phyloP scores from a whole-genome alignment of 2,797 vertebrate species.

The Cirrhinus mrigala region DNA sequence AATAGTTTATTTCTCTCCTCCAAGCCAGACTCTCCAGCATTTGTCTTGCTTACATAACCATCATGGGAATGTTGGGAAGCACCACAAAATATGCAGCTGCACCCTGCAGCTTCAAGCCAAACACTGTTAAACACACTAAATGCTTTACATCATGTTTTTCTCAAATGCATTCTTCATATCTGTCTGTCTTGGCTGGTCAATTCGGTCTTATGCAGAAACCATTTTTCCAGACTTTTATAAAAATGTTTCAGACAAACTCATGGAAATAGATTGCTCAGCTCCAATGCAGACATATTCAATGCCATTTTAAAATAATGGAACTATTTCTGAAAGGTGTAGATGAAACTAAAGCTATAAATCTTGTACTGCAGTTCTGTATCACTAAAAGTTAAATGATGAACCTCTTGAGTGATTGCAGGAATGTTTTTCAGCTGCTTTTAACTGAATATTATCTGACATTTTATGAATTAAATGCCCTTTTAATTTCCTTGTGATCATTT shows the following conservation, averaged over 20 bases:
- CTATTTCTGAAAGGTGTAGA: conserved; percentile 8
- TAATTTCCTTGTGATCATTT: neutral
- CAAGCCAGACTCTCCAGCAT: conserved; percentile 9
- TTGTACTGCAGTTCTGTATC: neutral
- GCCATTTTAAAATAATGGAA: neutral
- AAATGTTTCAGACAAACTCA: neutral
- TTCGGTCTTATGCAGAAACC: neutral
- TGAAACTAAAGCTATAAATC: neutral
- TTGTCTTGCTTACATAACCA: conserved; percentile 25
- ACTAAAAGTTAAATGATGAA: neutral
- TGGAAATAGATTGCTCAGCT: neutral
- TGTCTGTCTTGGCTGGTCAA: neutral
- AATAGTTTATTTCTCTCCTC: conserved; percentile 29
- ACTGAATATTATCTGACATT: neutral
- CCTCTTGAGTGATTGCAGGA: neutral
- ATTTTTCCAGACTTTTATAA: neutral
- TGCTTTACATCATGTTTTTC: neutral
- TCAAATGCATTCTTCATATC: neutral
- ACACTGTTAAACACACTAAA: neutral
- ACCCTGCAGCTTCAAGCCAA: neutral
- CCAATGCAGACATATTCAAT: neutral
- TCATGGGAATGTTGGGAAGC: conserved; percentile 21
- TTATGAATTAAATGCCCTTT: neutral
- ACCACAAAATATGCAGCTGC: conserved; percentile 11
- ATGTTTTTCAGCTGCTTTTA: neutral